Conservation (phyloP, 2,888 invertebrate genomes). For the Nephrotoma appendiculata region DNA sequence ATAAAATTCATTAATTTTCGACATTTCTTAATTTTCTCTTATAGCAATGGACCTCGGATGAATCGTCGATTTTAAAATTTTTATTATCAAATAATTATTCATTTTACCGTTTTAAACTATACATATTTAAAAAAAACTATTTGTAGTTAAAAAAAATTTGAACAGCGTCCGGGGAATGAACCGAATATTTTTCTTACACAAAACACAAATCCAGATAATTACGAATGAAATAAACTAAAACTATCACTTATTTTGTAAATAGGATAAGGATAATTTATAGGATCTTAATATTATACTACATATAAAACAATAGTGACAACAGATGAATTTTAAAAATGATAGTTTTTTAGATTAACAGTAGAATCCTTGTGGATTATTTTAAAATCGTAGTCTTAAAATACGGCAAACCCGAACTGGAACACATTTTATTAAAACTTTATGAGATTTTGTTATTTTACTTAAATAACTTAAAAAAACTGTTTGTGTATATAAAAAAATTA, state of each 20-base stretch:
- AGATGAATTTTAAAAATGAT: neutral
- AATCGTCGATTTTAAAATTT: conserved; percentile 25
- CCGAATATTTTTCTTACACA: neutral
- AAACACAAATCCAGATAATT: neutral
- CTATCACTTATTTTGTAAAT: neutral
- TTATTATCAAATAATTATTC: neutral
- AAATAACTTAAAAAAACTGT: neutral
- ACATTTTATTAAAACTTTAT: neutral
- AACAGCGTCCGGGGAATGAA: neutral
- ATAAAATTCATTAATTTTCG: neutral
- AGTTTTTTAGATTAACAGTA: neutral
- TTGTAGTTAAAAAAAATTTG: neutral
- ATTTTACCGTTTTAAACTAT: neutral
- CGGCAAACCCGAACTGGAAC: neutral
- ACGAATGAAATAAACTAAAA: neutral
- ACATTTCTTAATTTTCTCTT: conserved; percentile 12
- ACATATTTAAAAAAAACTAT: neutral
- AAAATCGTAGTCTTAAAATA: neutral
- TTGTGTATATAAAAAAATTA: neutral
- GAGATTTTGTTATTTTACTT: neutral
- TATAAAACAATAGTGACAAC: neutral
- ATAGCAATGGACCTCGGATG: conserved; percentile 26
- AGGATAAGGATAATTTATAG: neutral
- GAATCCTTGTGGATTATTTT: neutral
- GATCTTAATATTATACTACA: neutral